Conservation (phyloP, 2,888 invertebrate genomes). For the Lysandra coridon region DNA sequence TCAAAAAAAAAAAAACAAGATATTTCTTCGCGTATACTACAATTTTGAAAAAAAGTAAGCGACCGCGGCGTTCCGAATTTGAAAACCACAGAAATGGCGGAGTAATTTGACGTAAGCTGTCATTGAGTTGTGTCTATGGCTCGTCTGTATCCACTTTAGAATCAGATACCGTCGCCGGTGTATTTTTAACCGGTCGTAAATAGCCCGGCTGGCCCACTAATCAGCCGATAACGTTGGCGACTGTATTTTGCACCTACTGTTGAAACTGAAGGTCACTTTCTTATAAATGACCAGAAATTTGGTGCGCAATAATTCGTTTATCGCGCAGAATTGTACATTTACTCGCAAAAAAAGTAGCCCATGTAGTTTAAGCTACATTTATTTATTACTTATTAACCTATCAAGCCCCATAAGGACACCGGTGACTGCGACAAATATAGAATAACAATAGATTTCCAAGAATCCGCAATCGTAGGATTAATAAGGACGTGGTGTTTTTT, state of each 20-base stretch:
- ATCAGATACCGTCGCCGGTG: conserved; percentile 37
- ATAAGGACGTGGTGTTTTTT: too few species aligned
- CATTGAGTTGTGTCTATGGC: conserved; percentile 12
- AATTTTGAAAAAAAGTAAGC: neutral
- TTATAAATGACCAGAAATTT: neutral
- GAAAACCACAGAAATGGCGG: neutral
- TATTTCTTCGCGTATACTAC: neutral
- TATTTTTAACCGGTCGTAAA: conserved; percentile 47
- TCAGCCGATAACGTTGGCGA: conserved; percentile 37
- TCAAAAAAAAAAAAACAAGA: too few species aligned
- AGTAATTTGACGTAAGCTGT: neutral
- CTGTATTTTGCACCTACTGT: neutral
- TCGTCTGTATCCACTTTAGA: conserved; percentile 26
- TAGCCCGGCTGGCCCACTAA: conserved; percentile 45
- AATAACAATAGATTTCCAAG: too few species aligned
- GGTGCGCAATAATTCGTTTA: neutral
- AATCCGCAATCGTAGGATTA: too few species aligned
- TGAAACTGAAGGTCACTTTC: neutral
- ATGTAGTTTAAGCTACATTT: too few species aligned
- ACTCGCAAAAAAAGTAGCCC: neutral
- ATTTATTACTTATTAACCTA: too few species aligned
- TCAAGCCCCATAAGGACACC: too few species aligned
- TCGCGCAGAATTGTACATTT: neutral
- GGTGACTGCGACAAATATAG: too few species aligned
- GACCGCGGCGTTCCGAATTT: neutral